Base-by-base conservation (phyloP, 2,888 invertebrate species). In the Mythimna ferrago region DNA sequence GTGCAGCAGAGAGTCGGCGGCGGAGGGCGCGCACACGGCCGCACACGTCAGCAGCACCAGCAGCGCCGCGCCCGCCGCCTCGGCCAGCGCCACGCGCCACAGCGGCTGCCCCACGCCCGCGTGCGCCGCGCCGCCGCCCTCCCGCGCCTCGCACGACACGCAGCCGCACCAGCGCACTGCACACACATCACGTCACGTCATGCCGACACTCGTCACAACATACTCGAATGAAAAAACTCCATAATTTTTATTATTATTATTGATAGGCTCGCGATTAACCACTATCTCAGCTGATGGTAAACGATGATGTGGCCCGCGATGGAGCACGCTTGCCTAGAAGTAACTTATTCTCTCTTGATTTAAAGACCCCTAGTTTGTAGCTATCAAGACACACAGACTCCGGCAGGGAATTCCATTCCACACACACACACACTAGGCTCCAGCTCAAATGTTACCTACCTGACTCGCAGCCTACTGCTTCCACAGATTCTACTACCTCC, bases 21-120 rank as follows among this genome's bases (percentile, higher is more conserved):
- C 56, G 81, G 66, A 61, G 89, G 92, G 91, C 91, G 87, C 93
- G 90, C 93, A 51, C 68, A 97, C 97, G 21, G 73, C 97, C 97
- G 98, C 97, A 91, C 98, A 98, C 64, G 97, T 97, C 63, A 98
- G 93, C 90, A 97, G 97, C 89, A 98, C 96, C 69, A 98, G 95
- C 85, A 98, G 93, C 67, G 96, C 97, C 0, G 98, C 97, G 81
- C 98, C 98, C 54, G 97, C 88, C 73, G 97, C 91, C 94, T 98
- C 98, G 2, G 97, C 97, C 95, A 94, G 83, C 91, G 90, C 73
- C 90, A 86, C 82, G 89, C 91, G 89, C 89, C 90, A 88, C 88
- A 82, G 78, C 58, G 71, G 70, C 70, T 66, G 74, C 62, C 54
- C 69, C 67, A 48, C 26, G 73, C 62, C 79, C 19, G 48, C 21